phyloP scores from a whole-genome alignment of 2,113 vertebrate genomes.

The Himantopus leucocephalus region DNA sequence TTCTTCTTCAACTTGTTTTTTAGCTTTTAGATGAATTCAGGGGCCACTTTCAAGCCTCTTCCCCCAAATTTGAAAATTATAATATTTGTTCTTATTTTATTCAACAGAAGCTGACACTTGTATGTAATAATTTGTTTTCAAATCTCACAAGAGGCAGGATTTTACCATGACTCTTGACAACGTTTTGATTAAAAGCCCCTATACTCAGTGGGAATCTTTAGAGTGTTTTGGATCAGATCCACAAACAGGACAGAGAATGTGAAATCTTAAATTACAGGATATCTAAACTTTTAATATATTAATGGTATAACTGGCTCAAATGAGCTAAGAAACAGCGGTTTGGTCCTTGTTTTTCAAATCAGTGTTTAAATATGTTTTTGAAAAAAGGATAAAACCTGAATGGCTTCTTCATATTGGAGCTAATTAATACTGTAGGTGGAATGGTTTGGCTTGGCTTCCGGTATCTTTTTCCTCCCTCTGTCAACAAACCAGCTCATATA shows the following conservation, averaged over 20 bases:
- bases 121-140: background rate
- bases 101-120: background rate
- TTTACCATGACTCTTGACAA: background rate
- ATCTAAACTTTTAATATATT: background rate
- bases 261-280: background rate
- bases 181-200: background rate
- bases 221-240: background rate
- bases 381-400: background rate
- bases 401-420: background rate
- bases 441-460: conserved; percentile 22
- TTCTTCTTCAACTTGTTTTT: background rate
- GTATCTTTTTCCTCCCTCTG: background rate
- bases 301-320: background rate
- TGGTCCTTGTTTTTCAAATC: background rate
- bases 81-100: background rate
- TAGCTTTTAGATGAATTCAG: background rate
- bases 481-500: conserved; percentile 39
- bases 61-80: background rate
- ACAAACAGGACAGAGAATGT: background rate
- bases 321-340: background rate
- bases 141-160: background rate
- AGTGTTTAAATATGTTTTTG: background rate
- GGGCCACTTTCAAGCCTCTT: background rate
- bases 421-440: conserved; percentile 44
- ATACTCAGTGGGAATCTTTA: background rate